phyloP scores from a whole-genome alignment of 1,140 invertebrate species.

The Caenorhabditis tropicalis region DNA sequence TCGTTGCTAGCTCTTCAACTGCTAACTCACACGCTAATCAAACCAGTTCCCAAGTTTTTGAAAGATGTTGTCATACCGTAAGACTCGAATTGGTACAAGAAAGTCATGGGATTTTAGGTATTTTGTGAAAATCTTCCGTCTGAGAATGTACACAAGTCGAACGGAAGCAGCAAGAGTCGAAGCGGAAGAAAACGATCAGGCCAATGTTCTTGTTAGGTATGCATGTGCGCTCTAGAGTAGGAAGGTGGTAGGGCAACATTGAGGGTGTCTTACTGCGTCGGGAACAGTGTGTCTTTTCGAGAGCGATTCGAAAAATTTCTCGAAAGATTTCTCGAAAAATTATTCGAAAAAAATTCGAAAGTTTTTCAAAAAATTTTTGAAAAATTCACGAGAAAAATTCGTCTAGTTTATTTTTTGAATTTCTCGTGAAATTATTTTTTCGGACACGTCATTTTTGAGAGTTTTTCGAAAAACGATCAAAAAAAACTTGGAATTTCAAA shows the following conservation, averaged over 20 bases:
- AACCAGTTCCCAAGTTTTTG: slow-evolving; percentile 54
- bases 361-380: too few species aligned
- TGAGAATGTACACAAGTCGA: slow-evolving; percentile 9
- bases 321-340: too few species aligned
- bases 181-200: slow-evolving; percentile 7
- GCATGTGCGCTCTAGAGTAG: neutral
- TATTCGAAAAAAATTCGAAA: too few species aligned
- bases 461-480: too few species aligned
- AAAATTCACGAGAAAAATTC: too few species aligned
- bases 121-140: slow-evolving; percentile 30
- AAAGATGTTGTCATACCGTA: slow-evolving; percentile 53
- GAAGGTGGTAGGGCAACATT: neutral
- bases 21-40: slow-evolving; percentile 45
- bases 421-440: too few species aligned
- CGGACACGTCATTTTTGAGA: too few species aligned
- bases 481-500: too few species aligned
- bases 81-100: neutral
- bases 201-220: slow-evolving; percentile 20
- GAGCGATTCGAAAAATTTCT: too few species aligned
- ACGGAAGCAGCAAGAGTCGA: slow-evolving; percentile 1
- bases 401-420: too few species aligned
- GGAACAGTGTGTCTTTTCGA: too few species aligned
- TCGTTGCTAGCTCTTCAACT: slow-evolving; percentile 51
- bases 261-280: too few species aligned
- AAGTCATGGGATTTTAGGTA: slow-evolving; percentile 45